Conservation (phyloP, 2,888 invertebrate species). For the Caenorhabditis afra region DNA sequence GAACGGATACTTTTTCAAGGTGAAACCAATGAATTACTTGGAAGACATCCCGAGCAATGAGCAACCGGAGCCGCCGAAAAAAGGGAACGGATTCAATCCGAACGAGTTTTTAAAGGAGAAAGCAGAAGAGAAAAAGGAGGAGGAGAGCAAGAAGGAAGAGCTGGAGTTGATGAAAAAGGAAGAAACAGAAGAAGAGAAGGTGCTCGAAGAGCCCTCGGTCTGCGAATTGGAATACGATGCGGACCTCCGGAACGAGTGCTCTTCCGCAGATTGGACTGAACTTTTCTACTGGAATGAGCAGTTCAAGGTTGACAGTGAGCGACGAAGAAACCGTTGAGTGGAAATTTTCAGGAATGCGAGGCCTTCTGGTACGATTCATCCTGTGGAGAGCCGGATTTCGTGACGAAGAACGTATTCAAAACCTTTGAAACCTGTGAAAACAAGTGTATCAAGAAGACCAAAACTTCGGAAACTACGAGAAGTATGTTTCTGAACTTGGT, state of each 20-base stretch:
- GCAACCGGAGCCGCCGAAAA: background rate
- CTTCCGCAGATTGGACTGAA: constrained; percentile 59
- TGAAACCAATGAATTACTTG: constrained; percentile 47
- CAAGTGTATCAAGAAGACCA: constrained; percentile 38
- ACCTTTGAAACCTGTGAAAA: constrained; percentile 49
- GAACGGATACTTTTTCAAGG: constrained; percentile 39
- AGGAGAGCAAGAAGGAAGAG: constrained; percentile 19
- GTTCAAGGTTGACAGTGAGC: constrained; percentile 37
- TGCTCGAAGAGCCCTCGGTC: constrained; percentile 7
- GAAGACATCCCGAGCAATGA: constrained; percentile 39
- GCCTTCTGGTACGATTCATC: constrained; percentile 76
- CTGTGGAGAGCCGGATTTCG: constrained; percentile 59
- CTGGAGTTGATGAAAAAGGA: constrained; percentile 12
- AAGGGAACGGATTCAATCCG: constrained; percentile 28
- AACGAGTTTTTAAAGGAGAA: constrained; percentile 31
- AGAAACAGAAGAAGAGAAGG: constrained; percentile 8
- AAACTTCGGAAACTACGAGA: background rate
- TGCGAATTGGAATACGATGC: constrained; percentile 49
- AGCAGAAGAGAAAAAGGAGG: background rate
- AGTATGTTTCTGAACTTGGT: background rate
- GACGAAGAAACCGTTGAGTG: no score
- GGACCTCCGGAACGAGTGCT: constrained; percentile 60
- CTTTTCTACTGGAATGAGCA: constrained; percentile 61
- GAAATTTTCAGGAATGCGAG: constrained; percentile 68
- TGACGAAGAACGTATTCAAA: constrained; percentile 61